A percentile compares a stretch with the other conserved stretches of the same genome.
phyloP scores from a whole-genome alignment of 2,113 vertebrate species.

The Vicugna pacos region DNA sequence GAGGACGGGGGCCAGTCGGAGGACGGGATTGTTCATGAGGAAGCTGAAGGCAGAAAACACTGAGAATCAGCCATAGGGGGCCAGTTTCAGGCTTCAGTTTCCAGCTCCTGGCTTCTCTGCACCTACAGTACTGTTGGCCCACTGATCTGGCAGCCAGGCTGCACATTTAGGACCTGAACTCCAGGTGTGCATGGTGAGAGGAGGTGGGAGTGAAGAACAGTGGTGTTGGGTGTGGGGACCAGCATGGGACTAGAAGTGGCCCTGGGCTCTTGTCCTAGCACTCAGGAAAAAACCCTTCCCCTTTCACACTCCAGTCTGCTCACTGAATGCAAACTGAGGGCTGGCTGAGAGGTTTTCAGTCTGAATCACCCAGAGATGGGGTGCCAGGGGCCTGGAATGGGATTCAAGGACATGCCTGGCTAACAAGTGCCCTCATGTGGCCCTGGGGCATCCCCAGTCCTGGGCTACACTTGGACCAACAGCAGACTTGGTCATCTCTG shows the following conservation, averaged over 20 bases:
- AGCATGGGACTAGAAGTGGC: no score
- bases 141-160: background rate
- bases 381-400: background rate
- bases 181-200: background rate
- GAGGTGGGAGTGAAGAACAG: background rate
- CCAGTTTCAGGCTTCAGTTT: background rate
- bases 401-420: background rate
- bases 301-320: background rate
- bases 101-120: background rate
- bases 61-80: background rate
- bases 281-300: background rate
- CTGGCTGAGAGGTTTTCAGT: background rate
- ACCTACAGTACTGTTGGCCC: background rate
- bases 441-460: background rate
- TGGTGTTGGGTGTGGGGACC: background rate
- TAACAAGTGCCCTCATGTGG: background rate
- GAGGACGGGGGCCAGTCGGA: background rate
- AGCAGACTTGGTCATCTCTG: background rate
- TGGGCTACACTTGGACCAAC: background rate
- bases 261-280: background rate
- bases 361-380: background rate
- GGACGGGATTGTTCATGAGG: background rate
- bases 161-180: background rate
- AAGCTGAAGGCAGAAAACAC: background rate
- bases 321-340: background rate